Evolutionary conservation across 1,140 invertebrate genomes (phyloP).

Genomic region (Zelostemma sp.): DNA sequence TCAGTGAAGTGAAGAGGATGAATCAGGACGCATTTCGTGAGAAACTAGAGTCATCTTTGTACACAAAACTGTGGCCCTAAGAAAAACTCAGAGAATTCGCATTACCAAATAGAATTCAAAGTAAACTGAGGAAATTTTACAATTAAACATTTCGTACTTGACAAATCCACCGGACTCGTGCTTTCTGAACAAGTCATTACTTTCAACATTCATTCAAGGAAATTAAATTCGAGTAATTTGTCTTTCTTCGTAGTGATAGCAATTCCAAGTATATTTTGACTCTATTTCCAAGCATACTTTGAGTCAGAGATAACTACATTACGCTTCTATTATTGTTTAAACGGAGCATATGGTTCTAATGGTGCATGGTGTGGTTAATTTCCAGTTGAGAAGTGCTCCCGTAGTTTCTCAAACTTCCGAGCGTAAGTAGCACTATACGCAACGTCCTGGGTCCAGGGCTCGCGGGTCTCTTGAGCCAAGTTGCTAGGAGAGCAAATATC

Average conservation of each 20-base stretch:
- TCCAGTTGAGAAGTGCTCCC: constrained; percentile 37
- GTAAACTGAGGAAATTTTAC: constrained; percentile 54
- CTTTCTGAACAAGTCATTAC: too few relatives aligned
- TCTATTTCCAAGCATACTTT: too few relatives aligned
- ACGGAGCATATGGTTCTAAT: constrained; percentile 44
- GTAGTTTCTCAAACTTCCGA: constrained; percentile 47
- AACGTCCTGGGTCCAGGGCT: constrained; percentile 43
- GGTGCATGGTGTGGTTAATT: constrained; percentile 46
- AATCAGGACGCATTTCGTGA: constrained; percentile 47
- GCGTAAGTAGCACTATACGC: constrained; percentile 49
- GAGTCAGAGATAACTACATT: too few relatives aligned
- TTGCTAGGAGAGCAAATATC: constrained; percentile 31
- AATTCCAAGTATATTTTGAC: too few relatives aligned
- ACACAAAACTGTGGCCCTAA: constrained; percentile 30
- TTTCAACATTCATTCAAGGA: not conserved
- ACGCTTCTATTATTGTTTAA: constrained; percentile 38
- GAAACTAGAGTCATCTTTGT: constrained; percentile 34
- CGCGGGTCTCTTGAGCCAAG: constrained; percentile 40
- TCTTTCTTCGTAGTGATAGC: too few relatives aligned
- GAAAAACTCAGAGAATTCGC: constrained; percentile 55
- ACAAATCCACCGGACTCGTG: not conserved
- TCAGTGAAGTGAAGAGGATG: constrained; percentile 47
- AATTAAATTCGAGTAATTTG: too few relatives aligned
- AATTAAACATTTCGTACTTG: constrained; percentile 39
- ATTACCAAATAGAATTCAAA: constrained; percentile 56